phyloP scores from a whole-genome alignment of 2,113 vertebrate species.

The Poecilia latipinna region DNA sequence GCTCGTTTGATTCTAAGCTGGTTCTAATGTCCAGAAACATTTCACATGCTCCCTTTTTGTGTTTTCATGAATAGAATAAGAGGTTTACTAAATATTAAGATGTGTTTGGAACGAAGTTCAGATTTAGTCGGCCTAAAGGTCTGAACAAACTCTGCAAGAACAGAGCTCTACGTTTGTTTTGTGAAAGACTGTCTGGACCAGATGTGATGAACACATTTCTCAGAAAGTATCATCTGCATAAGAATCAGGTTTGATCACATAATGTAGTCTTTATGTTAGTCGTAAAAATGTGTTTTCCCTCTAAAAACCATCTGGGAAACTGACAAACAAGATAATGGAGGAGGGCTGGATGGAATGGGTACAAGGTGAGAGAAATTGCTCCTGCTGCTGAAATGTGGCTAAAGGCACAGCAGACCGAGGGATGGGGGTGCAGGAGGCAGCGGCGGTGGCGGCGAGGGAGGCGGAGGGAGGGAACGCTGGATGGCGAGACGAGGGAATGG shows the following conservation, averaged over 20 bases:
- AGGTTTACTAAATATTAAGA: neutral
- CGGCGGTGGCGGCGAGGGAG: neutral
- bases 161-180: neutral
- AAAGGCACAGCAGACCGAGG: conserved; percentile 37
- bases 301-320: neutral
- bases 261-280: neutral
- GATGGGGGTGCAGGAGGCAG: conserved; percentile 14
- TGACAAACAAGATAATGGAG: neutral
- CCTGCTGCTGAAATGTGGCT: conserved; percentile 40
- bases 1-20: no score
- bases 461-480: conserved; percentile 19
- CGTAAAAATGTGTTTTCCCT: conserved; percentile 5
- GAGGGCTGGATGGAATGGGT: conserved; percentile 26
- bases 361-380: conserved; percentile 34
- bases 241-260: neutral
- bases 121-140: neutral
- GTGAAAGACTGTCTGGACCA: neutral
- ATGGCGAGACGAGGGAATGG: conserved; percentile 41
- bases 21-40: no score
- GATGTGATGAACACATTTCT: neutral
- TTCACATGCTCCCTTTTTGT: neutral
- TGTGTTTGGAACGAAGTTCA: neutral
- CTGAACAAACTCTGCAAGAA: neutral
- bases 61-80: neutral
- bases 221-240: neutral